Base-by-base conservation (phyloP, 2,888 invertebrate genomes). In the Drosophila vallismaia region DNA sequence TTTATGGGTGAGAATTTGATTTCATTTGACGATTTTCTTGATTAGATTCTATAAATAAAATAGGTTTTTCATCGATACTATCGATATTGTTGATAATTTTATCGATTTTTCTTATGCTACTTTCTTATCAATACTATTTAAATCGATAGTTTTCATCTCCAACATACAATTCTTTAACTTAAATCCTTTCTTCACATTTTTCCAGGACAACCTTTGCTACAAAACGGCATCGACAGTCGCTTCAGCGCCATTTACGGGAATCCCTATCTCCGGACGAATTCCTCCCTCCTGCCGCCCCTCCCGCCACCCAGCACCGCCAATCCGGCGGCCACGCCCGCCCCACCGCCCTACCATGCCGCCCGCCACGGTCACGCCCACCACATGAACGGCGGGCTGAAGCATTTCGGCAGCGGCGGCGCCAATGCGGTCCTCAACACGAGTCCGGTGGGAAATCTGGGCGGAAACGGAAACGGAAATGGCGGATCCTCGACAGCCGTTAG, bases 201-300 rank as follows among this genome's bases (percentile, higher is more conserved):
- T 40, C 0, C 55, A 92, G 92, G 91, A 60, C 92, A 92, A 89
- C 89, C 91, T 33, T 81, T 92, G 59, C 84, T 92, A 51, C 92
- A 92, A 77, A 92, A 92, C 69, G 92, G 92, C 71, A 91, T 91
- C 67, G 91, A 91, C 49, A 90, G 91, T 49, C 93, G 97, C 75
- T 97, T 96, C 91, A 97, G 96, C 53, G 97, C 97, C 38, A 95
- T 96, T 6, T 97, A 97, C 88, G 96, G 96, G 60, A 97, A 97
- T 92, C 97, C 97, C 1, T 97, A 97, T 91, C 92, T 97, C 74
- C 93, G 97, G 88, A 94, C 94, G 67, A 94, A 94, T 51, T 94
- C 93, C 71, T 93, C 91, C 68, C 90, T 91, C 70, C 89, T 92
- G 90, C 91, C 92, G 91, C 92, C 92, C 58, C 86, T 92, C 85